Evolutionary conservation across 92 coral and sea anemone genomes (phyloP).

Genomic region (Heliopora coerulea): DNA sequence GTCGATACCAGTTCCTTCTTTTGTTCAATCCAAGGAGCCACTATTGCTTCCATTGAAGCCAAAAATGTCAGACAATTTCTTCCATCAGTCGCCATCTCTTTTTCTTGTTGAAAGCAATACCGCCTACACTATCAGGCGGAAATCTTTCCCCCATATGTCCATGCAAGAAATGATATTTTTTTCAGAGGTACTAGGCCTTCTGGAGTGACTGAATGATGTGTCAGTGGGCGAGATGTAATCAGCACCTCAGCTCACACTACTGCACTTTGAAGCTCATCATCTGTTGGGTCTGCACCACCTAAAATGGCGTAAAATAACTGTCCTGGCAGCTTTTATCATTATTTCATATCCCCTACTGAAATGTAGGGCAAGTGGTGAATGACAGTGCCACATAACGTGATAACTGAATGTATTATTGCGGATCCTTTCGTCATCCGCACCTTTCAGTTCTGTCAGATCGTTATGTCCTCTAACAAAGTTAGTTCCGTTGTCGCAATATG

Average conservation of each 20-base stretch:
- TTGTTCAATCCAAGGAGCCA: conserved; percentile 53
- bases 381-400: conserved; percentile 49
- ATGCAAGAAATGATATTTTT: conserved; percentile 59
- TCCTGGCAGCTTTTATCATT: conserved; percentile 59
- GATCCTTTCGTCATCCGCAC: conserved; percentile 39
- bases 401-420: conserved; percentile 27
- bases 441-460: conserved; percentile 41
- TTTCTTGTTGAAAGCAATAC: conserved; percentile 22
- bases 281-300: conserved; percentile 48
- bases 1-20: conserved; percentile 45
- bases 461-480: conserved; percentile 49
- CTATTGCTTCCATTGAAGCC: conserved; percentile 52
- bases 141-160: conserved; percentile 58
- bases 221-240: conserved; percentile 50
- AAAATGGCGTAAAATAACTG: conserved; percentile 45
- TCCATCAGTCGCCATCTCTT: conserved; percentile 21
- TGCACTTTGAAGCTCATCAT: conserved; percentile 57
- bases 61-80: conserved; percentile 50
- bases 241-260: conserved; percentile 56
- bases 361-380: conserved; percentile 56
- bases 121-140: conserved; percentile 45
- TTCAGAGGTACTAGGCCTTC: conserved; percentile 45
- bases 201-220: conserved; percentile 53
- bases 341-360: conserved; percentile 60
- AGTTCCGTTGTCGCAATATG: conserved; percentile 47